phyloP scores from a whole-genome alignment of 2,113 vertebrate genomes.

The Lepisosteus oculatus region DNA sequence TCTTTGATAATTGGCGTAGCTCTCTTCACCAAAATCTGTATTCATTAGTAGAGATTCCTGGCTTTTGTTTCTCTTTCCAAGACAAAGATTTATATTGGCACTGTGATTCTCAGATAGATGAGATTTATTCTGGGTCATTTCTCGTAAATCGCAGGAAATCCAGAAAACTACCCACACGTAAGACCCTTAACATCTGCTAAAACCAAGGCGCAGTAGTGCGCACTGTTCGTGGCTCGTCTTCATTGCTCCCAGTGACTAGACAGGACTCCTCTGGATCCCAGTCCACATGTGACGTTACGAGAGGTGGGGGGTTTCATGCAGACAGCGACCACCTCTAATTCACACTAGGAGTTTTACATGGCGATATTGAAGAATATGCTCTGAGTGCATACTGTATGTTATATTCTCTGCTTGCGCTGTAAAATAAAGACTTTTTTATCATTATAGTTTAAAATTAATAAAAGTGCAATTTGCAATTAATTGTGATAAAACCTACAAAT shows the following conservation, averaged over 20 bases:
- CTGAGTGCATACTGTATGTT: no score
- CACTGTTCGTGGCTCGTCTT: neutral
- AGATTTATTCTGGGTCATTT: neutral
- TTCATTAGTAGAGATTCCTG: neutral
- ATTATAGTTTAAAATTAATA: no score
- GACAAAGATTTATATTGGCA: neutral
- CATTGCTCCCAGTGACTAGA: neutral
- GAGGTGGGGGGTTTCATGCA: neutral
- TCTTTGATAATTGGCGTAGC: neutral
- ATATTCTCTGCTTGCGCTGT: no score
- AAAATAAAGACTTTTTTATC: no score
- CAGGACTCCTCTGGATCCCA: neutral
- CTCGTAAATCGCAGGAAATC: neutral
- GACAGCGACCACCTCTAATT: neutral
- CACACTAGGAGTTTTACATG: no score
- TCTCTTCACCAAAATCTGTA: neutral
- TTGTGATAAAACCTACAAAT: no score
- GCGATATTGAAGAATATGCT: no score
- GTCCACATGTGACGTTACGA: neutral
- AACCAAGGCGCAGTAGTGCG: no score
- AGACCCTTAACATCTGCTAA: neutral
- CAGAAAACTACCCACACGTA: neutral
- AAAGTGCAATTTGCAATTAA: no score
- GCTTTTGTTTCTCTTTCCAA: neutral
- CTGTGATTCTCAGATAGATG: neutral